Conservation (phyloP, 1,140 invertebrate genomes). For the Trachelipus rathkii region DNA sequence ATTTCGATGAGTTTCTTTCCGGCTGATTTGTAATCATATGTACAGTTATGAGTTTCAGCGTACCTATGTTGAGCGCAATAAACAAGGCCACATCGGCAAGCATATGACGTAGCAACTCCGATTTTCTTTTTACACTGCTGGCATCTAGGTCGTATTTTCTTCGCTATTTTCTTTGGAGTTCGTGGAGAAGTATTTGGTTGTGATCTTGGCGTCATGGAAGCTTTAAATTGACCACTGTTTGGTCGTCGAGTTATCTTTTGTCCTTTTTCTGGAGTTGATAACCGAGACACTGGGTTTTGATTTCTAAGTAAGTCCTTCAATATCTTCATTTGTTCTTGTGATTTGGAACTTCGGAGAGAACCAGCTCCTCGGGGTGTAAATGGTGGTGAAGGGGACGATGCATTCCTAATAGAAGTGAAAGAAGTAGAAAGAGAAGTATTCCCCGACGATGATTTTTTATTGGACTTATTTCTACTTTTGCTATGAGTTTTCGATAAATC, state of each 20-base stretch:
- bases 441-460: not conserved
- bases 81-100: conserved; percentile 67
- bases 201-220: conserved; percentile 20
- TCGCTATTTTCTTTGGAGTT: conserved; percentile 37
- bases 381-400: conserved; percentile 30
- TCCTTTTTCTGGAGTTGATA: conserved; percentile 31
- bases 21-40: conserved; percentile 72
- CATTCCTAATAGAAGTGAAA: conserved; percentile 24
- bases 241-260: conserved; percentile 21
- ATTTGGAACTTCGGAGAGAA: conserved; percentile 34
- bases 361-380: not conserved
- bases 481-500: not conserved
- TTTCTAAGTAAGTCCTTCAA: conserved; percentile 32
- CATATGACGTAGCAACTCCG: conserved; percentile 66
- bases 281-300: conserved; percentile 21
- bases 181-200: conserved; percentile 26
- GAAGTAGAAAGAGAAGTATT: conserved; percentile 20
- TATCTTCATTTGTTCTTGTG: conserved; percentile 32
- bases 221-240: conserved; percentile 29
- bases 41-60: conserved; percentile 71
- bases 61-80: conserved; percentile 73
- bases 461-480: not conserved
- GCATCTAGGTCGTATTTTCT: conserved; percentile 56
- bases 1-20: conserved; percentile 61
- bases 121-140: conserved; percentile 65